Base-by-base conservation (phyloP, 2,113 vertebrate species). In the Motacilla alba region DNA sequence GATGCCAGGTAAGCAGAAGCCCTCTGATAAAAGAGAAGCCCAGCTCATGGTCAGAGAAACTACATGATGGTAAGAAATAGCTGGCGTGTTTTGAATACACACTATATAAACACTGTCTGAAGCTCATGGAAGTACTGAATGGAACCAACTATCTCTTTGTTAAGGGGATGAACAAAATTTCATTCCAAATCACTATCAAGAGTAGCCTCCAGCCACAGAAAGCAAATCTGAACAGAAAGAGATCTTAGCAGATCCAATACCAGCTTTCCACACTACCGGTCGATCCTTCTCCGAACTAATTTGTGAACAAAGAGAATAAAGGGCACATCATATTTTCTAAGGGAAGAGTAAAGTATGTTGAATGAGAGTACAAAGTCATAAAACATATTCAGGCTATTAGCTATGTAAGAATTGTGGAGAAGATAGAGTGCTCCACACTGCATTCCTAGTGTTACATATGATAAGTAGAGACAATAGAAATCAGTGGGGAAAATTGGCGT, bases 221-320 rank as follows among this genome's bases (percentile, higher is more conserved):
- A 97, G 88, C 62, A 94, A 95, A 95, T 96, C 74, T 96, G 87
- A 93, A 96, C 87, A 89, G 67, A 74, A 96, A 82, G 93, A 90
- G 81, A 96, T 93, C 96, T 97, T 85, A 96, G 89, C 86, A 96
- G 97, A 96, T 98, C 95, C 95, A 84, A 91, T 88, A 90, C 55
- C 89, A 66, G 67, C 77, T 94, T 96, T 95, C 93, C 93, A 83
- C 83, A 82, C 87, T 87, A 66, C 79, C 17, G 7, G 85, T 89
- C 46, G 77, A 88, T 97, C 94, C 90, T 95, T 95, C 96, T 83
- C 70, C 96, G 94, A 97, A 96, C 70, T 95, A 75, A 97, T 96
- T 95, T 89, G 90, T 64, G 95, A 96, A 95, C 93, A 97, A 95
- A 95, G 88, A 96, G 94, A 95, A 97, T 94, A 97, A 97, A 97